Percentiles rank a stretch among this genome's conserved stretches.
phyloP scores from a whole-genome alignment of 2,113 vertebrate genomes.

The Festucalex cinctus region DNA sequence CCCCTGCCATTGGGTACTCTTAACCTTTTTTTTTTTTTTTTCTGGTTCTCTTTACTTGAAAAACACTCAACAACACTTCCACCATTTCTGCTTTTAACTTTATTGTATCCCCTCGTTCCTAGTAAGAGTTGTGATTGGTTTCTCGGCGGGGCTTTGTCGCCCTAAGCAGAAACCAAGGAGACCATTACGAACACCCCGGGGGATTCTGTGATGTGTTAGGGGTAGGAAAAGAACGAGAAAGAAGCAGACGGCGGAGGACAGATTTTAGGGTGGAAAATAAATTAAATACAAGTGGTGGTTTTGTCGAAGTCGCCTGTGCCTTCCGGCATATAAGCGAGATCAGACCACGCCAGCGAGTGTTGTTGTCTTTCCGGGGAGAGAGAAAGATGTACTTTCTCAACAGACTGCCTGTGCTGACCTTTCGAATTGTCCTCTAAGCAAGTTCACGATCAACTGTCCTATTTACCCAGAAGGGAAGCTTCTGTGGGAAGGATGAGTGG shows the following conservation, averaged over 20 bases:
- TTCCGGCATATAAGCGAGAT: constrained; percentile 60
- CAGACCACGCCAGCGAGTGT: constrained; percentile 62
- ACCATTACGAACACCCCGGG: constrained; percentile 54
- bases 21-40: constrained; percentile 45
- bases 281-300: constrained; percentile 55
- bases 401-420: constrained; percentile 59
- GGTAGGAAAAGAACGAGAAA: constrained; percentile 17
- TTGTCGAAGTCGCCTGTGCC: constrained; percentile 50
- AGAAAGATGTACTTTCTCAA: constrained; percentile 31
- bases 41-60: constrained; percentile 27
- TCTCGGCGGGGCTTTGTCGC: constrained; percentile 52
- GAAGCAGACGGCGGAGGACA: constrained; percentile 25
- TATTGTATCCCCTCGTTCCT: constrained; percentile 27
- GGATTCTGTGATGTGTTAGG: constrained; percentile 24
- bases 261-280: constrained; percentile 52
- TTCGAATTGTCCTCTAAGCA: constrained; percentile 62
- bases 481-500: constrained; percentile 13
- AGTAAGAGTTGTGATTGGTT: constrained; percentile 42
- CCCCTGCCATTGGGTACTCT: constrained; percentile 19
- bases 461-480: constrained; percentile 39
- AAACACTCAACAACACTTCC: constrained; percentile 39
- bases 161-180: constrained; percentile 32
- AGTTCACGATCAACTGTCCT: constrained; percentile 57
- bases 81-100: constrained; percentile 36
- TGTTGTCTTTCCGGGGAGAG: constrained; percentile 52